These are phyloP conservation scores for Dioctria rufipes DNA, from an alignment of 2,888 invertebrate genomes.

Conservation along the genomic window DNA sequence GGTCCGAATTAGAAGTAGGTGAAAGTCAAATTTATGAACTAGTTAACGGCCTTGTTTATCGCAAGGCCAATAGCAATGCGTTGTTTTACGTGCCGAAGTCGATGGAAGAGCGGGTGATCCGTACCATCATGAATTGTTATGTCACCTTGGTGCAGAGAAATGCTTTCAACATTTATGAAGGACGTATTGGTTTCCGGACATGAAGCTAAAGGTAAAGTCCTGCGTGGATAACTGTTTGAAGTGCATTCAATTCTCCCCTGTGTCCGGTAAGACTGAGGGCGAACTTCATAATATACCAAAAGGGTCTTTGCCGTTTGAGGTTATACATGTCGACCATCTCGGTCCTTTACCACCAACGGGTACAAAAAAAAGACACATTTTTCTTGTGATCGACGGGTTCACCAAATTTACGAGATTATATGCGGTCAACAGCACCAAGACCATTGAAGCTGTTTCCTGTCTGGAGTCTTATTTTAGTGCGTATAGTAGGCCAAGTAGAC, in stretches of 20 bases:
- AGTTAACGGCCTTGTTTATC: no score
- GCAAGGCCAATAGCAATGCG: no score
- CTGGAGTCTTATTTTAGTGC: not conserved
- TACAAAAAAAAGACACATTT: slow-evolving; percentile 20
- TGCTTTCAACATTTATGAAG: slow-evolving; percentile 57
- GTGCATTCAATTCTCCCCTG: slow-evolving; percentile 44
- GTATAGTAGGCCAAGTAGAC: slow-evolving; percentile 11
- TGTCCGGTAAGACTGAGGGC: slow-evolving; percentile 60
- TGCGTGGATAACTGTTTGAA: slow-evolving; percentile 52
- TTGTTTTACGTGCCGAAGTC: no score
- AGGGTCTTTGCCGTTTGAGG: slow-evolving; percentile 61
- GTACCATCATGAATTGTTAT: slow-evolving; percentile 61
- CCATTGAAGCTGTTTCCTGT: not conserved
- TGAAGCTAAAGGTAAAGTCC: slow-evolving; percentile 57
- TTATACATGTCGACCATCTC: slow-evolving; percentile 5
- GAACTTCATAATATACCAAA: slow-evolving; percentile 62
- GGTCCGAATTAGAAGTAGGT: not conserved
- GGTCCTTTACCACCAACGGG: slow-evolving; percentile 10
- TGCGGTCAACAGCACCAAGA: not conserved
- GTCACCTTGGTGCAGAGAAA: slow-evolving; percentile 62
- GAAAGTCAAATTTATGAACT: no score
- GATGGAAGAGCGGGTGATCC: slow-evolving; percentile 58
- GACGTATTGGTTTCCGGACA: slow-evolving; percentile 65
- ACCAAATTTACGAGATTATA: slow-evolving; percentile 23
- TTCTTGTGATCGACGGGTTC: slow-evolving; percentile 24